These are phyloP conservation scores for Pseudochromis fuscus DNA, from an alignment of 2,797 vertebrate species.

Conservation along the genomic window DNA sequence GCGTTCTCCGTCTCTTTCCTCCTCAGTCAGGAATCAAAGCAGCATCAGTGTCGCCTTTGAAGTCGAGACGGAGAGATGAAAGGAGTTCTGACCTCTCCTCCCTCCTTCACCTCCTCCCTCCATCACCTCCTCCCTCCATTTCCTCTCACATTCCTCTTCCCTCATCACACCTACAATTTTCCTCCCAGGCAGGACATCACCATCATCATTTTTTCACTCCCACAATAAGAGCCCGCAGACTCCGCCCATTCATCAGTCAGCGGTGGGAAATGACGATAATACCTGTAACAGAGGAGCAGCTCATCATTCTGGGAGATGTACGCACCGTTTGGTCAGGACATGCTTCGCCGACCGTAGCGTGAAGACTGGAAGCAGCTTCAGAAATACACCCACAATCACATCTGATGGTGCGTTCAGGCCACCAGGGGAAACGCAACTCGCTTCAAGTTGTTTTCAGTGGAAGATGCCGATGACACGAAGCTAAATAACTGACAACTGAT, in stretches of 20 bases:
- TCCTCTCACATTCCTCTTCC: constrained; percentile 44
- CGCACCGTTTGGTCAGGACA: not conserved
- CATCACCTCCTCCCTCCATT: constrained; percentile 32
- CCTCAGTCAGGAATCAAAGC: constrained; percentile 82
- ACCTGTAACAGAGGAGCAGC: constrained; percentile 1
- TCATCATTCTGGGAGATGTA: constrained; percentile 8
- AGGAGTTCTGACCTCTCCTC: constrained; percentile 73
- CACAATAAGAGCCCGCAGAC: constrained; percentile 29
- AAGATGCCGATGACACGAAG: too few species aligned
- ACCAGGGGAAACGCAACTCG: too few species aligned
- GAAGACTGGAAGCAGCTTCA: too few species aligned
- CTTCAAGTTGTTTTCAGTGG: too few species aligned
- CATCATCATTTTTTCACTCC: constrained; percentile 42
- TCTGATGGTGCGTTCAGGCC: too few species aligned
- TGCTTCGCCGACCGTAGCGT: not conserved
- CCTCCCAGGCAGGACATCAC: constrained; percentile 31
- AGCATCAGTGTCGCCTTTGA: constrained; percentile 78
- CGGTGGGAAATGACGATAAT: constrained; percentile 11
- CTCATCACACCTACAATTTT: constrained; percentile 55
- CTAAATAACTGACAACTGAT: too few species aligned
- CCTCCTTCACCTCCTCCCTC: constrained; percentile 47
- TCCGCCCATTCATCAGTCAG: constrained; percentile 8
- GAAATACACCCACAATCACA: too few species aligned
- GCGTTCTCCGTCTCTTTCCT: constrained; percentile 28
- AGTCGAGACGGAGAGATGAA: constrained; percentile 84